Evolutionary conservation across 2,797 vertebrate genomes (phyloP).

Genomic region (Brachyrhaphis roseni): DNA sequence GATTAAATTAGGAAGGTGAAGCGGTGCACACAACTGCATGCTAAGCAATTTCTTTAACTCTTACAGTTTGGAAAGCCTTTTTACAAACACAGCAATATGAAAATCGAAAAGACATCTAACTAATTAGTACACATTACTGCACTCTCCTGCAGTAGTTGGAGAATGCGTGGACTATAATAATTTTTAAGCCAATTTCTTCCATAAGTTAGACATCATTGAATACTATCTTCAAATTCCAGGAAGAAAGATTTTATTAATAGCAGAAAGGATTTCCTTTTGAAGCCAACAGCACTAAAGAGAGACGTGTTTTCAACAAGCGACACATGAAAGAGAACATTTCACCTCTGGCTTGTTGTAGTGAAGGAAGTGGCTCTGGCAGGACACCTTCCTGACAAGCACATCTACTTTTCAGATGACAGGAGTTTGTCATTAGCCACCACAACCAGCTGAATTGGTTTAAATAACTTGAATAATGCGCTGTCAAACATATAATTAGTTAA

Average conservation of each 20-base stretch:
- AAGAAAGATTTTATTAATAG: constrained; percentile 1
- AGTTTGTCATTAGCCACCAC: constrained; percentile 3
- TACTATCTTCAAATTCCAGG: constrained; percentile 7
- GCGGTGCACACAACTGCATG: background rate
- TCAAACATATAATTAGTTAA: background rate
- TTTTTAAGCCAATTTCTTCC: background rate
- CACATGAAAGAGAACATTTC: constrained; percentile 15
- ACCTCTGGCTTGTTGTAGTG: background rate
- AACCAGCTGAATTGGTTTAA: constrained; percentile 1
- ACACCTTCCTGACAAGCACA: constrained; percentile 1
- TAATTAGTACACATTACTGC: background rate
- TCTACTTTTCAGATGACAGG: constrained; percentile 20
- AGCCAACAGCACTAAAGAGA: background rate
- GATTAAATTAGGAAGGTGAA: constrained; percentile 33
- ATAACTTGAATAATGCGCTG: background rate
- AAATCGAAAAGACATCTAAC: background rate
- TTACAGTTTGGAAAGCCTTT: background rate
- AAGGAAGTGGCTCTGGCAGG: constrained; percentile 11
- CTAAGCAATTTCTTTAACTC: constrained; percentile 6
- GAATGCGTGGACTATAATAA: background rate
- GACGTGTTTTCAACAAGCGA: constrained; percentile 2
- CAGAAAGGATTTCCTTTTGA: background rate
- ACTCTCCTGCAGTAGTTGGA: background rate
- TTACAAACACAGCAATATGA: background rate
- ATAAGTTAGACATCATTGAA: background rate